A percentile compares a stretch with the other conserved stretches of the same genome.
phyloP scores from a whole-genome alignment of 2,113 vertebrate genomes.

The Cyprinodon tularosa region DNA sequence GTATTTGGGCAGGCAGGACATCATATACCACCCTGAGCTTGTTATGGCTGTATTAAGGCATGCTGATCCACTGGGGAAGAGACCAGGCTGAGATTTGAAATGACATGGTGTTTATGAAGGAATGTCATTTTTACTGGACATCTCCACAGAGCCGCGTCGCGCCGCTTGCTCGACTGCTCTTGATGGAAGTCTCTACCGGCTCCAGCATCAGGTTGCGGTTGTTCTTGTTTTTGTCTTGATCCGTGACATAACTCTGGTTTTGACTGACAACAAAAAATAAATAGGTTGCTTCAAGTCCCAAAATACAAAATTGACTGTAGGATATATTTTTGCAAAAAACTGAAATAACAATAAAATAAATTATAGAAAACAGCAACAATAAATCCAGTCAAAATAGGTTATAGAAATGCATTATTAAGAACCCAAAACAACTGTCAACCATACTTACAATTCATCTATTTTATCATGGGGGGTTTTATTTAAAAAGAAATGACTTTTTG shows the following conservation, averaged over 20 bases:
- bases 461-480: background rate
- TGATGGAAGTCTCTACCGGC: slow-evolving; percentile 55
- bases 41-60: slow-evolving; percentile 35
- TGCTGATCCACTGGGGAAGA: slow-evolving; percentile 4
- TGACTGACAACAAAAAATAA: slow-evolving; percentile 67
- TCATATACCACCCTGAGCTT: slow-evolving; percentile 15
- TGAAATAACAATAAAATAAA: background rate
- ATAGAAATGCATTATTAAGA: background rate
- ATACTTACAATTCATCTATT: background rate
- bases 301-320: background rate
- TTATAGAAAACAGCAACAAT: background rate
- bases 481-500: background rate
- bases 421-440: background rate
- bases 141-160: slow-evolving; percentile 50
- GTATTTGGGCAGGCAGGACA: slow-evolving; percentile 19
- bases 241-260: slow-evolving; percentile 6
- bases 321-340: background rate
- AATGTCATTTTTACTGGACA: slow-evolving; percentile 31
- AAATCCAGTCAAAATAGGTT: background rate
- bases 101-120: slow-evolving; percentile 42
- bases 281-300: slow-evolving; percentile 1
- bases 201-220: slow-evolving; percentile 29
- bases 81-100: slow-evolving; percentile 6
- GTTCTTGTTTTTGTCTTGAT: slow-evolving; percentile 68
- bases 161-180: slow-evolving; percentile 65